A percentile compares a stretch with the other conserved stretches of the same genome.
Conservation (phyloP, 2,113 vertebrate species). For the Spilogale gracilis region DNA sequence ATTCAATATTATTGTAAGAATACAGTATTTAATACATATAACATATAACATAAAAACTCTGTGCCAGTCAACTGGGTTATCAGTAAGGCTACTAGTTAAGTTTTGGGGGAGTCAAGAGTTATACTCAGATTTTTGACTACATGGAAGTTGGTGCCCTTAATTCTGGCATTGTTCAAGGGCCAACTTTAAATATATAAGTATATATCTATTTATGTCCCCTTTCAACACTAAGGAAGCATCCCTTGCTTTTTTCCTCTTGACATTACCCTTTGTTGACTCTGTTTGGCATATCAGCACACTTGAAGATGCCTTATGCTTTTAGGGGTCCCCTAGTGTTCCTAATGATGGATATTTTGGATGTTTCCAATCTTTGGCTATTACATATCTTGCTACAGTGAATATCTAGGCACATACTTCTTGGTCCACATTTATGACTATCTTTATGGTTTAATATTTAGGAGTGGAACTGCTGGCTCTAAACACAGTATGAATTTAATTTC, state of each 20-base stretch:
- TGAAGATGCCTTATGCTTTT: neutral
- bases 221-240: neutral
- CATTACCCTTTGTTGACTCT: neutral
- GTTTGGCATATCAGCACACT: neutral
- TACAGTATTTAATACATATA: neutral
- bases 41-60: neutral
- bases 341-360: neutral
- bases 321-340: neutral
- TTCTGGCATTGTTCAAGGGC: neutral
- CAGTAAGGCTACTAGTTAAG: neutral
- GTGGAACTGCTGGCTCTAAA: neutral
- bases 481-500: constrained; percentile 51
- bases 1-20: neutral
- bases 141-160: neutral
- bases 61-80: neutral
- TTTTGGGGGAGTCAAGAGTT: neutral
- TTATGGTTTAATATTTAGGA: constrained; percentile 39
- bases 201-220: neutral
- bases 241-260: neutral
- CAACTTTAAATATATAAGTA: neutral
- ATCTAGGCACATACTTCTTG: neutral
- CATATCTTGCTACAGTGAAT: neutral
- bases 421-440: neutral
- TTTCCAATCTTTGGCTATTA: constrained; percentile 8
- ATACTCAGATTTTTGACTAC: neutral